phyloP scores from a whole-genome alignment of 2,113 vertebrate species.

The Ochotona curzoniae region DNA sequence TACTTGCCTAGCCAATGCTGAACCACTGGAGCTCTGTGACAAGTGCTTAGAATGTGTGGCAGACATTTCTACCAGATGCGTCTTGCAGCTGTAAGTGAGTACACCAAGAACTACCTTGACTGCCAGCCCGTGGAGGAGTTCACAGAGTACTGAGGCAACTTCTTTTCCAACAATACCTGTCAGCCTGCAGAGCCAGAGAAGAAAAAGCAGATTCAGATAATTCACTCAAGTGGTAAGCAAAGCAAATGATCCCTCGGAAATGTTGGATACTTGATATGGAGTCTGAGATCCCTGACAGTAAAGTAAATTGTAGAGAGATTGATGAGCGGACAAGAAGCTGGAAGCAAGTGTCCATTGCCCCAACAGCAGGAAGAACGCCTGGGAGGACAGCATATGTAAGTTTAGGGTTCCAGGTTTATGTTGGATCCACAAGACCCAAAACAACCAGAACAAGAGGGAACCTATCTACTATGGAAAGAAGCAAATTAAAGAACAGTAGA shows the following conservation, averaged over 20 bases:
- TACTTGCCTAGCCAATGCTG: background rate
- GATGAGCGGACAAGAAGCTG: background rate
- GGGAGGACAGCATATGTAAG: background rate
- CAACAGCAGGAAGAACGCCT: background rate
- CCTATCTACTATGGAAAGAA: background rate
- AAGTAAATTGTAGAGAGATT: background rate
- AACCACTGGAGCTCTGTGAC: background rate
- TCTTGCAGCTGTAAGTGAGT: background rate
- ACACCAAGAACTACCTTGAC: background rate
- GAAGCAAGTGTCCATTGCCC: background rate
- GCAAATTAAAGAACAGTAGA: background rate
- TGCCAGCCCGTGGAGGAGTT: background rate
- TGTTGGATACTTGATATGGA: background rate
- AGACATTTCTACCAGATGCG: background rate
- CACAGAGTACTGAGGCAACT: background rate
- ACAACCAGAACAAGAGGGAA: background rate
- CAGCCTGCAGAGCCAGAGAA: background rate
- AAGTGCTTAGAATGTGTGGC: background rate
- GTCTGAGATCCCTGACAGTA: background rate
- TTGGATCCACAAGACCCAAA: background rate
- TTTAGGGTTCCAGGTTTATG: background rate
- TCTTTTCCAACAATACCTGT: background rate
- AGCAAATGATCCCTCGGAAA: background rate
- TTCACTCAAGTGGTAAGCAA: background rate
- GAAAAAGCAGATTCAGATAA: background rate